These are phyloP conservation scores for Pherbina coryleti DNA, from an alignment of 2,888 invertebrate species.

Conservation along the genomic window DNA sequence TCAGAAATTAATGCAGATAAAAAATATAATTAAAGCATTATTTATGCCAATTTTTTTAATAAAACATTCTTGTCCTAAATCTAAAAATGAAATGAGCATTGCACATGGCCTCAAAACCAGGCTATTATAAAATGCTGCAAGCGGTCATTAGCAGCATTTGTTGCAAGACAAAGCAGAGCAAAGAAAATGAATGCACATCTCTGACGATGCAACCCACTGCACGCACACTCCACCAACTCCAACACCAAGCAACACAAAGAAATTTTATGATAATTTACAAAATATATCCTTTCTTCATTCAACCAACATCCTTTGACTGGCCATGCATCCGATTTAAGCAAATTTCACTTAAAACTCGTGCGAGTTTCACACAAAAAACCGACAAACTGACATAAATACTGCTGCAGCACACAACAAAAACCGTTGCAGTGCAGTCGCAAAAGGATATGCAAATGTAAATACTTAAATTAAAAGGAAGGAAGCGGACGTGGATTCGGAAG, in stretches of 20 bases:
- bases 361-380: too few relatives aligned
- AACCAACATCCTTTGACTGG: not conserved
- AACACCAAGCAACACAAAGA: not conserved
- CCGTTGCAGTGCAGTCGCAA: not conserved
- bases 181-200: not conserved
- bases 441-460: not conserved
- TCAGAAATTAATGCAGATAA: too few relatives aligned
- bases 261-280: conserved; percentile 12
- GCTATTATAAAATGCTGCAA: not conserved
- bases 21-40: too few relatives aligned
- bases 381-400: too few relatives aligned
- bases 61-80: too few relatives aligned
- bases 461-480: not conserved
- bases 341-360: too few relatives aligned
- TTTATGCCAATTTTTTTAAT: too few relatives aligned
- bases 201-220: not conserved
- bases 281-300: conserved; percentile 2
- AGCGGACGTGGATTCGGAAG: not conserved
- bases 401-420: too few relatives aligned
- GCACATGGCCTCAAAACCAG: not conserved
- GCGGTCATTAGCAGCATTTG: conserved; percentile 22
- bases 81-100: not conserved
- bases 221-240: not conserved
- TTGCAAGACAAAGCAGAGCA: not conserved
- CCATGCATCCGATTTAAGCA: conserved; percentile 1